These are phyloP conservation scores for Atrina japonica DNA, from an alignment of 2,888 invertebrate species.

Conservation along the genomic window DNA sequence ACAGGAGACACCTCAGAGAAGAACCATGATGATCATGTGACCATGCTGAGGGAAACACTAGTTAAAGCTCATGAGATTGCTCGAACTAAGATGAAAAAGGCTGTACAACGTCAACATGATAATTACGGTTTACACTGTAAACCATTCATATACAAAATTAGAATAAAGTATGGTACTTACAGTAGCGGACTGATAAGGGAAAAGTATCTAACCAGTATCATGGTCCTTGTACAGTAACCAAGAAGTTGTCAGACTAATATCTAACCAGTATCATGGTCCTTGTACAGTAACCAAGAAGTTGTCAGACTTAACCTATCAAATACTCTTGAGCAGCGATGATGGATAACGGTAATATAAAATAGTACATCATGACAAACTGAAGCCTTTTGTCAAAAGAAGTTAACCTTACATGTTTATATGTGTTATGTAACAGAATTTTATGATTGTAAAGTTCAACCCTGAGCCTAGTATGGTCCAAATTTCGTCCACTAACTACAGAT, in stretches of 20 bases:
- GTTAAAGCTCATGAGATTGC: constrained; percentile 25
- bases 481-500: too few relatives aligned
- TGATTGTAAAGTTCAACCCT: too few relatives aligned
- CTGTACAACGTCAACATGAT: too few relatives aligned
- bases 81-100: background rate
- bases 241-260: background rate
- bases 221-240: background rate
- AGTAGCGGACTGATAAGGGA: too few relatives aligned
- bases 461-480: too few relatives aligned
- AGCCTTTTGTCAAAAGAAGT: background rate
- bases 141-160: too few relatives aligned
- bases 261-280: too few relatives aligned
- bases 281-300: background rate
- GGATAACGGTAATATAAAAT: background rate
- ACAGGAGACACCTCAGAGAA: background rate
- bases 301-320: background rate
- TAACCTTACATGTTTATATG: background rate
- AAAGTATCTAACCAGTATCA: too few relatives aligned
- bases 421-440: too few relatives aligned
- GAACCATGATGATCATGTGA: background rate
- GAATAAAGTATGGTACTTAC: too few relatives aligned
- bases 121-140: too few relatives aligned
- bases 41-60: constrained; percentile 12
- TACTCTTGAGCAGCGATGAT: background rate
- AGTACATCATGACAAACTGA: constrained; percentile 3